Percentiles rank a stretch among this genome's conserved stretches.
phyloP scores from a whole-genome alignment of 2,797 vertebrate genomes.

The Clarias pachynema region DNA sequence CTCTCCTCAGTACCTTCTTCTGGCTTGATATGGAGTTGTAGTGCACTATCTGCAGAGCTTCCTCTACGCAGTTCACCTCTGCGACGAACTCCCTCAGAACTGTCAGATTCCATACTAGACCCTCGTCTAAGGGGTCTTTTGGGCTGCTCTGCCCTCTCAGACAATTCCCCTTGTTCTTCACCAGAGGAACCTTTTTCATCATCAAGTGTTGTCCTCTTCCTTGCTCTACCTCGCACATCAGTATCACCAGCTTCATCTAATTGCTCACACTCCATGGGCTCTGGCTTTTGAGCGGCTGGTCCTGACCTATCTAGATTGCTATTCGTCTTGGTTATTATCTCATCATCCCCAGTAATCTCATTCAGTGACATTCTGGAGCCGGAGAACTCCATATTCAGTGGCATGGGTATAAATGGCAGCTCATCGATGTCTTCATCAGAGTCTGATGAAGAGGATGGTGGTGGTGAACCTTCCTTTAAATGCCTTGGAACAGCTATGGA shows the following conservation, averaged over 20 bases:
- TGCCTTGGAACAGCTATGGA: conserved; percentile 90
- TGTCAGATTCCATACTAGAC: conserved; percentile 86
- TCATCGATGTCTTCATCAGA: conserved; percentile 95
- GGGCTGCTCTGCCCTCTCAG: conserved; percentile 70
- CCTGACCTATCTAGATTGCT: conserved; percentile 61
- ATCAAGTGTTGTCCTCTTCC: conserved; percentile 72
- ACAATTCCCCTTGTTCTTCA: conserved; percentile 76
- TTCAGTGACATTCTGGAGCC: conserved; percentile 92
- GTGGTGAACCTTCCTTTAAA: conserved; percentile 82
- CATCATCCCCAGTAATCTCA: conserved; percentile 87
- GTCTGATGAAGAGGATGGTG: conserved; percentile 92
- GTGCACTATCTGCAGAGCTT: conserved; percentile 90
- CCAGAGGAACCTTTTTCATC: conserved; percentile 78
- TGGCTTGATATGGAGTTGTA: conserved; percentile 77
- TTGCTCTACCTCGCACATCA: conserved; percentile 65
- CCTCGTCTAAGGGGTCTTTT: conserved; percentile 83
- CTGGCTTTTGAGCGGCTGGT: conserved; percentile 60
- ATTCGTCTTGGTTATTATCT: conserved; percentile 71
- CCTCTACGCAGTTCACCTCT: conserved; percentile 88
- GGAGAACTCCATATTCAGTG: conserved; percentile 89
- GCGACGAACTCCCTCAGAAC: conserved; percentile 66
- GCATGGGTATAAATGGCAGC: conserved; percentile 92
- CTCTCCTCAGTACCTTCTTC: conserved; percentile 73
- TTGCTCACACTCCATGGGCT: conserved; percentile 66
- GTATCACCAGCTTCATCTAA: conserved; percentile 63